These are phyloP conservation scores for Lysandra bellargus DNA, from an alignment of 2,888 invertebrate genomes.

Conservation along the genomic window DNA sequence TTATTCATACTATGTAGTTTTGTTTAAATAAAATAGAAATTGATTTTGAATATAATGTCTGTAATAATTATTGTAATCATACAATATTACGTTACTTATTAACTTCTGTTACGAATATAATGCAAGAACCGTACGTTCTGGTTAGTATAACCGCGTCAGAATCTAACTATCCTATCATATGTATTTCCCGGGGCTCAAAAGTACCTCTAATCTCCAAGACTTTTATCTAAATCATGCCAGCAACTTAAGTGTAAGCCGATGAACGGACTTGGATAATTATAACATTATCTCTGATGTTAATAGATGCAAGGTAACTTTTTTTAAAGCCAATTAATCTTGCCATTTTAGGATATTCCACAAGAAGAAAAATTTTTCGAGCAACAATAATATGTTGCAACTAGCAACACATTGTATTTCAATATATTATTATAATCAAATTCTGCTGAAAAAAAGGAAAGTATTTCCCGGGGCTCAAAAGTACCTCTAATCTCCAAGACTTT, in stretches of 20 bases:
- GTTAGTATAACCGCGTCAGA: too few relatives aligned
- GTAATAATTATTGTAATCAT: neutral
- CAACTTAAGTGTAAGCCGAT: neutral
- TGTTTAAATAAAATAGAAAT: neutral
- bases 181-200: neutral
- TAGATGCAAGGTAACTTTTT: neutral
- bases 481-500: neutral
- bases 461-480: neutral
- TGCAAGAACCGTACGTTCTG: neutral
- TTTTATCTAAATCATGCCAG: neutral
- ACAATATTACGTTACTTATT: neutral
- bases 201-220: neutral
- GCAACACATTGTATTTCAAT: neutral
- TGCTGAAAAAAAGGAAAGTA: neutral
- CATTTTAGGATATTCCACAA: neutral
- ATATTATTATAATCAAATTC: neutral
- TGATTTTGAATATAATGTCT: neutral
- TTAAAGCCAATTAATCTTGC: conserved; percentile 2
- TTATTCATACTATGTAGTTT: neutral
- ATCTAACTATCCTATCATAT: neutral
- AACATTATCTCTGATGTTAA: neutral
- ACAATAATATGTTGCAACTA: neutral
- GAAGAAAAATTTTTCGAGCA: neutral
- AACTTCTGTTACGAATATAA: neutral
- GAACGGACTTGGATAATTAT: neutral